Conservation (phyloP, 2,888 invertebrate genomes). For the Limenitis camilla region DNA sequence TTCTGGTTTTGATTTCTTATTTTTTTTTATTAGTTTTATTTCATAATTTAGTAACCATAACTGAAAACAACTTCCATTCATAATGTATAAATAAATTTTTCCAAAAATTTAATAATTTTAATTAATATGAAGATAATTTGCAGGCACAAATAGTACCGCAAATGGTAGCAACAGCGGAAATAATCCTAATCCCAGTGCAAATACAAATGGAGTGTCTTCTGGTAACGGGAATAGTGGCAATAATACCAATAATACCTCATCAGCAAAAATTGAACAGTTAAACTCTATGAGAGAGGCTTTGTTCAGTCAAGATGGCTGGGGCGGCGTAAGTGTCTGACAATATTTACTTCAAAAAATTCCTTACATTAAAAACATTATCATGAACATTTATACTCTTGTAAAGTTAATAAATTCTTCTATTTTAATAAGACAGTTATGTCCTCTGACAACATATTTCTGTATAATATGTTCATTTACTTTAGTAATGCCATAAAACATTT, state of each 20-base stretch:
- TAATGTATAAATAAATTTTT: background rate
- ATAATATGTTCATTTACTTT: constrained; percentile 11
- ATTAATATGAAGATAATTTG: background rate
- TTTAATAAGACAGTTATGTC: constrained; percentile 1
- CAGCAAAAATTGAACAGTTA: constrained; percentile 90
- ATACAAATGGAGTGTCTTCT: constrained; percentile 51
- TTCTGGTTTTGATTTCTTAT: background rate
- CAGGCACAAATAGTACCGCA: constrained; percentile 57
- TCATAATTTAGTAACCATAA: background rate
- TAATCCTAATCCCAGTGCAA: constrained; percentile 59
- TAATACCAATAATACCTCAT: constrained; percentile 75
- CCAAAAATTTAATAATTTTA: background rate
- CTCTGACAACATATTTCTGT: constrained; percentile 4
- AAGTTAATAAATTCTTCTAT: constrained; percentile 2
- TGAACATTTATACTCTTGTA: background rate
- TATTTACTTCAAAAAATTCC: background rate
- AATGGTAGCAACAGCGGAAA: constrained; percentile 62
- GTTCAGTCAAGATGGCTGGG: constrained; percentile 95
- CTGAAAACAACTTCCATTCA: too few species aligned
- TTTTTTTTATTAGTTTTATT: background rate
- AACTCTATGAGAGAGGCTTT: constrained; percentile 93
- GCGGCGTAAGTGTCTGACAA: constrained; percentile 79
- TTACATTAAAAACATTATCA: background rate
- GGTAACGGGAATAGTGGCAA: constrained; percentile 63
- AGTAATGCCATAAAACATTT: constrained; percentile 3